Evolutionary conservation across 2,113 vertebrate species (phyloP), one percentile per base, ranked within the genome.

Genomic region (Chaenocephalus aceratus): DNA sequence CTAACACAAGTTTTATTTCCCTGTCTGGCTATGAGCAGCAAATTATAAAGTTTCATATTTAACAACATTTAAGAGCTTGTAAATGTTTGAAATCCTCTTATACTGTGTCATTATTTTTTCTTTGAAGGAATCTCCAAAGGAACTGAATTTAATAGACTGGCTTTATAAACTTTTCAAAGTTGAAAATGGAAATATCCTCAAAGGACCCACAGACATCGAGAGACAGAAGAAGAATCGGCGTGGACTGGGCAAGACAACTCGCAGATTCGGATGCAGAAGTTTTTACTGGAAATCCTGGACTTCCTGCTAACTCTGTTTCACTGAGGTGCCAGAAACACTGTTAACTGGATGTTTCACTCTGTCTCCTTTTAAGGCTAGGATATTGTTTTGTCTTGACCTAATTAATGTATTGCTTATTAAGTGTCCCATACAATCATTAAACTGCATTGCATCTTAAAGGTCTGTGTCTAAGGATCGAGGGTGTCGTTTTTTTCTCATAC

Each of bases 251-350:
- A 10, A 0, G 3, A 49, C 69, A 7, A 45, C 26, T 18, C 85
- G 84, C 6, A 75, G 6, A 61, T 1, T 18, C 0, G 68, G 89
- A 62, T 94, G 93, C 71, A 73, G 18, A 69, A 7, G 79, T 10
- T 91, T 89, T 85, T 94, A 73, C 86, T 94, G 90, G 92, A 94
- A 94, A 79, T 34, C 87, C 61, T 89, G 88, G 92, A 84, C 79
- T 26, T 8, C 72, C 63, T 94, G 92, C 70, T 93, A 58, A 90
- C 14, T 7, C 57, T 51, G 9, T 41, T 36, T 52, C 23, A 16
- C 12, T 58, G 5, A n/a, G 62, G 10, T 58, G 53, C 6, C 9
- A 21, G 8, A 67, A 34, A 63, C 45, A 73, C 30, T n/a, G n/a
- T 30, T 7, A 60, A 67, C 53, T 5, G 5, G 10, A 36, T 69